A percentile compares a stretch with the other conserved stretches of the same genome.
Evolutionary conservation across 1,140 invertebrate genomes (phyloP).

Genomic region (Pectinophora gossypiella): DNA sequence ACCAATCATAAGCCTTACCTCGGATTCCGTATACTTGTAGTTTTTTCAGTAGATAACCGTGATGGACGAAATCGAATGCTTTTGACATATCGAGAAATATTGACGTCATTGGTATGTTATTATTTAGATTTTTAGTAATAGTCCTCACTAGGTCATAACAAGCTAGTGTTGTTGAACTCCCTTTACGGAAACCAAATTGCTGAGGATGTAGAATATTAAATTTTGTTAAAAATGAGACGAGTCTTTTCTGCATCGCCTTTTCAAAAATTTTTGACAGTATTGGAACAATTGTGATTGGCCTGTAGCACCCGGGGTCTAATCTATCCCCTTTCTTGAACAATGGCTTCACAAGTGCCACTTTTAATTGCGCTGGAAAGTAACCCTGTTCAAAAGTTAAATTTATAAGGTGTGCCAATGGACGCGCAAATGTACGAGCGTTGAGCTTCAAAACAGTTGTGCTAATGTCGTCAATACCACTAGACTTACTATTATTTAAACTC

Average conservation of each 20-base stretch:
- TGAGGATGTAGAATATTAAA: slow-evolving; percentile 2
- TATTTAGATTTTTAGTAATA: slow-evolving; percentile 1
- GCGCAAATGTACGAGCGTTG: neutral
- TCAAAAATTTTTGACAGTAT: slow-evolving; percentile 8
- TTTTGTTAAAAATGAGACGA: neutral
- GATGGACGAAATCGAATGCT: slow-evolving; percentile 10
- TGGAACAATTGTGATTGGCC: neutral
- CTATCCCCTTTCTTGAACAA: neutral
- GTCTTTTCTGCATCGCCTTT: slow-evolving; percentile 5
- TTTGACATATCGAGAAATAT: slow-evolving; percentile 8
- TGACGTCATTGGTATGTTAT: neutral
- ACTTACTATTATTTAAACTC: neutral
- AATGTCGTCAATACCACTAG: neutral
- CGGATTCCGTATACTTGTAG: slow-evolving; percentile 4
- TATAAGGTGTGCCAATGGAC: neutral
- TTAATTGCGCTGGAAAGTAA: neutral
- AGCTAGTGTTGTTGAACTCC: slow-evolving; percentile 9
- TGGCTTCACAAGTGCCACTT: neutral
- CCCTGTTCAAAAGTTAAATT: neutral
- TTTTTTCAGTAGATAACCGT: slow-evolving; percentile 2
- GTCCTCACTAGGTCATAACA: neutral
- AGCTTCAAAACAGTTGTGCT: neutral
- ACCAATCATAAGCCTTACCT: neutral
- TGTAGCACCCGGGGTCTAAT: neutral
- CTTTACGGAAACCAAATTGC: slow-evolving; percentile 8